These are phyloP conservation scores for Rhinella marina DNA, from an alignment of 2,797 vertebrate genomes.

Conservation along the genomic window DNA sequence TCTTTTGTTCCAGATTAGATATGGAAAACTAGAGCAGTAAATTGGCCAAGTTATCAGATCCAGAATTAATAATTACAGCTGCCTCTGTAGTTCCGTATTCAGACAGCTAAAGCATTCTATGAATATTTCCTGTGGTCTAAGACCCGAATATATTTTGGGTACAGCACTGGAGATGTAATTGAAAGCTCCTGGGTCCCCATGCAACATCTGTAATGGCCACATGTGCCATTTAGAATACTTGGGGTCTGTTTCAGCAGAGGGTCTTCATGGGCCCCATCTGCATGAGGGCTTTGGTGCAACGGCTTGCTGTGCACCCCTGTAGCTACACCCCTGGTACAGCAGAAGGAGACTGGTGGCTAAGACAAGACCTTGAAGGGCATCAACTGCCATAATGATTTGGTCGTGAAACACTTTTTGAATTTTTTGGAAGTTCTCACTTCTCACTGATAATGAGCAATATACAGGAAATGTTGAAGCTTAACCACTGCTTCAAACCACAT, in stretches of 20 bases:
- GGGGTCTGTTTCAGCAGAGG: too few relatives aligned
- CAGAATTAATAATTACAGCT: too few relatives aligned
- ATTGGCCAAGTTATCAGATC: neutral
- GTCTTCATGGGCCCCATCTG: too few relatives aligned
- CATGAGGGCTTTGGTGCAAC: neutral
- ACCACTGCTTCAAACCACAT: neutral
- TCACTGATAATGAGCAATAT: neutral
- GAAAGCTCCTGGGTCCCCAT: neutral
- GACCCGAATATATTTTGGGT: neutral
- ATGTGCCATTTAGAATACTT: neutral
- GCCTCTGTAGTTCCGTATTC: neutral
- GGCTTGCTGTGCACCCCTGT: neutral
- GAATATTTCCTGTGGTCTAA: neutral
- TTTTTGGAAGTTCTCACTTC: neutral
- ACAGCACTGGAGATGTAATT: neutral
- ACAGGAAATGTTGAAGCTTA: constrained; percentile 28
- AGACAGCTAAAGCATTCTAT: neutral
- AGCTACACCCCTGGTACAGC: neutral
- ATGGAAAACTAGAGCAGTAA: too few relatives aligned
- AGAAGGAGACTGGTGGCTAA: neutral
- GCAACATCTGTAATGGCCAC: neutral
- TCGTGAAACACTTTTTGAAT: neutral
- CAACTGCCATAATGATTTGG: neutral
- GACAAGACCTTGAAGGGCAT: neutral
- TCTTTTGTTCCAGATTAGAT: too few relatives aligned